Evolutionary conservation across 2,113 vertebrate genomes (phyloP), one percentile per base, ranked within the genome.

Genomic region (Falcunculus frontatus): DNA sequence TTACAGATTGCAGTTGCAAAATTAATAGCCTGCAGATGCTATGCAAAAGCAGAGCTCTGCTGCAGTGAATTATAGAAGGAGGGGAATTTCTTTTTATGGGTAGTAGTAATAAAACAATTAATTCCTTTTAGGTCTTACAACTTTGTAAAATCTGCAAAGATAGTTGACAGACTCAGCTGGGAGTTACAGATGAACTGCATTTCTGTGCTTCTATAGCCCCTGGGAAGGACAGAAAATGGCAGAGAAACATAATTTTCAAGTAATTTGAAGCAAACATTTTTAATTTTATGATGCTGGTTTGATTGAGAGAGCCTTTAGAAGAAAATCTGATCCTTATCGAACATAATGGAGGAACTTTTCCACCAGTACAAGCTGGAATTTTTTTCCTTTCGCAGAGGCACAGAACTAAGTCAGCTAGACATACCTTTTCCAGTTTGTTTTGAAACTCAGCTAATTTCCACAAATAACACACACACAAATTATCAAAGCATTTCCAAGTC

Each of bases 11-110:
- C 88, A 95, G 60, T 96, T 93, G 88, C 94, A 97, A 96, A 94
- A 90, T 90, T 96, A 94, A 96, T 92, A 92, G 92, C 32, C 92
- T 96, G 56, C 96, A 96, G 95, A 96, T 96, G 96, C 79, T 93
- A 10, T 84, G 86, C 29, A 68, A 88, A 93, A 89, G 85, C 68
- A 92, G 80, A 94, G 62, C 41, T 90, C 56, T 89, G 64, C 79
- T 92, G 85, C 76, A 92, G 30, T 84, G 88, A 86, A 46, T 84
- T 81, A 68, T 17, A 78, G 74, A 47, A 85, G 56, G 76, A 95
- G 74, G 27, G 57, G n/a, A 84, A 26, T 93, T 82, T 92, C 80
- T 93, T 95, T 90, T 84, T 91, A 91, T 89, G 87, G 65, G 57
- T 62, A 57, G 60, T 52, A 93, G 81, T 94, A 94, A 91, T 94